Evolutionary conservation across 2,113 vertebrate species (phyloP).

Genomic region (Poeciliopsis prolifica): DNA sequence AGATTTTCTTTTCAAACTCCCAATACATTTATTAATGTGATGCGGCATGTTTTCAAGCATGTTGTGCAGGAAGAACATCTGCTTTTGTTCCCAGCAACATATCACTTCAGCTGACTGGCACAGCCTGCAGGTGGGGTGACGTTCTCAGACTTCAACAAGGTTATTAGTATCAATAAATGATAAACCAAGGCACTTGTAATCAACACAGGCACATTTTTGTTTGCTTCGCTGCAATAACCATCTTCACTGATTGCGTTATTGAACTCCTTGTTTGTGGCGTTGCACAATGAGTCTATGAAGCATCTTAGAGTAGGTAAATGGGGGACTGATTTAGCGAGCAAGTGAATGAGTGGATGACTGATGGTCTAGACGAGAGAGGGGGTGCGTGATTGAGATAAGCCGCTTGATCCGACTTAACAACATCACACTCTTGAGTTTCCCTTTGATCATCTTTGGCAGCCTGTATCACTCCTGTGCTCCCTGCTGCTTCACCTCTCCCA

Average conservation of each 20-base stretch:
- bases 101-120: constrained; percentile 4
- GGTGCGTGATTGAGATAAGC: constrained; percentile 60
- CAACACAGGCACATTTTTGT: constrained; percentile 13
- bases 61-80: background rate
- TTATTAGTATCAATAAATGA: constrained; percentile 50
- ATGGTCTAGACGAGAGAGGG: constrained; percentile 48
- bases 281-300: constrained; percentile 28
- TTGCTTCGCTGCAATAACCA: constrained; percentile 12
- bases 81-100: background rate
- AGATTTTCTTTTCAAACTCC: constrained; percentile 5
- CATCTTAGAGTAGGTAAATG: constrained; percentile 45
- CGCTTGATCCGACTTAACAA: constrained; percentile 59
- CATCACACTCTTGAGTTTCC: constrained; percentile 49
- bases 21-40: background rate
- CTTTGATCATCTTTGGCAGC: constrained; percentile 67
- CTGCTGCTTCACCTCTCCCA: constrained; percentile 67
- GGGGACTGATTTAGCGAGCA: constrained; percentile 25
- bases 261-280: constrained; percentile 48
- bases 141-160: constrained; percentile 39
- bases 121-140: constrained; percentile 6
- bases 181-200: constrained; percentile 37
- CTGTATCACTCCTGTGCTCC: constrained; percentile 46
- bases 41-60: constrained; percentile 2
- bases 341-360: constrained; percentile 43
- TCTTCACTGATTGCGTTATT: constrained; percentile 47